Conservation (phyloP, 2,113 vertebrate species). For the Myrmecobius fasciatus region DNA sequence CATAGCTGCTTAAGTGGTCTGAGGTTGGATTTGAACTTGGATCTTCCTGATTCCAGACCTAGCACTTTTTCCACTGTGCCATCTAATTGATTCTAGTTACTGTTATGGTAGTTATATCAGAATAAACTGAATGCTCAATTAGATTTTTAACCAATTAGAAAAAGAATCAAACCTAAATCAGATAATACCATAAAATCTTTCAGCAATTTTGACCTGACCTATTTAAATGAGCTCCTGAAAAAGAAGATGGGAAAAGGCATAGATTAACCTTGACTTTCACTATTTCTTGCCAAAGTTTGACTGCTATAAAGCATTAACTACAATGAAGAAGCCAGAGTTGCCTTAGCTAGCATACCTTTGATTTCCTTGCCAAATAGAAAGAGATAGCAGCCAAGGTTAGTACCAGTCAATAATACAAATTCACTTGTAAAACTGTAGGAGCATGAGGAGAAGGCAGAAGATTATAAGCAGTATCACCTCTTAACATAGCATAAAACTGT, state of each 20-base stretch:
- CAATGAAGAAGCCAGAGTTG: not conserved
- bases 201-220: not conserved
- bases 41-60: not conserved
- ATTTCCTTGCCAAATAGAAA: not conserved
- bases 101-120: not conserved
- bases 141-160: not conserved
- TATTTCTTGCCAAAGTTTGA: not conserved
- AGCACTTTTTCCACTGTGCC: not conserved
- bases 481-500: not conserved
- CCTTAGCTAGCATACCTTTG: not conserved
- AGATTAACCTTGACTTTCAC: not conserved
- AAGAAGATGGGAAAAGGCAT: not conserved
- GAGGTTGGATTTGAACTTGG: not conserved
- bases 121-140: not conserved
- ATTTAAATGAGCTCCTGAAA: not conserved
- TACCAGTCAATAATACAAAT: not conserved
- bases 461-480: not conserved
- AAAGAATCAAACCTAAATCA: not conserved
- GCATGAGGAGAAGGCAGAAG: not conserved
- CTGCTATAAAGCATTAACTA: not conserved
- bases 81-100: not conserved
- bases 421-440: not conserved
- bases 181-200: not conserved
- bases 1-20: not conserved
- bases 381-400: not conserved